Conservation (phyloP, 2,888 invertebrate species). For the Argynnis bischoffii region DNA sequence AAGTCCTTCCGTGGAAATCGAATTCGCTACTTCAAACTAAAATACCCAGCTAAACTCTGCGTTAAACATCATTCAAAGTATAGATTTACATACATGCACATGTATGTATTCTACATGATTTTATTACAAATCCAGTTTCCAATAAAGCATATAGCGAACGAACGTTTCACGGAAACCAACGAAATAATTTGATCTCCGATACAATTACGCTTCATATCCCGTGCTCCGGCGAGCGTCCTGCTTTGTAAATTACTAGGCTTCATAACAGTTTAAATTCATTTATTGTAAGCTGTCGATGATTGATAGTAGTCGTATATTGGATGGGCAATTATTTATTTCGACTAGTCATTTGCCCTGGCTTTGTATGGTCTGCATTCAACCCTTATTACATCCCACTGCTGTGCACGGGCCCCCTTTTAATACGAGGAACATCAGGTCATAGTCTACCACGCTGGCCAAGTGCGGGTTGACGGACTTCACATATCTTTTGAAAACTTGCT, state of each 20-base stretch:
- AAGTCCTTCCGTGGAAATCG: no score
- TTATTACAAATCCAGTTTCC: conserved; percentile 15
- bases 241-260: background rate
- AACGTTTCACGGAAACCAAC: conserved; percentile 6
- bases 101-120: background rate
- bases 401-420: no score
- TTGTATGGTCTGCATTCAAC: no score
- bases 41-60: background rate
- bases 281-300: background rate
- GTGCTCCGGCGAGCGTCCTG: conserved; percentile 1
- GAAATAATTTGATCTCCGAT: conserved; percentile 17
- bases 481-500: no score
- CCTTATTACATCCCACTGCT: no score
- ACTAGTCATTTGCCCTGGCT: no score
- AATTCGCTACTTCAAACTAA: background rate
- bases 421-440: no score
- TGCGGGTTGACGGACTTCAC: no score
- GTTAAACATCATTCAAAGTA: background rate
- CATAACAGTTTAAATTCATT: conserved; percentile 1
- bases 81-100: background rate
- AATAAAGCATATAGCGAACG: conserved; percentile 5
- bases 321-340: no score
- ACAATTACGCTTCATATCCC: conserved; percentile 21
- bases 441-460: no score
- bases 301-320: no score